Evolutionary conservation across 2,888 invertebrate species (phyloP).

Genomic region (Isotomurus palustris): DNA sequence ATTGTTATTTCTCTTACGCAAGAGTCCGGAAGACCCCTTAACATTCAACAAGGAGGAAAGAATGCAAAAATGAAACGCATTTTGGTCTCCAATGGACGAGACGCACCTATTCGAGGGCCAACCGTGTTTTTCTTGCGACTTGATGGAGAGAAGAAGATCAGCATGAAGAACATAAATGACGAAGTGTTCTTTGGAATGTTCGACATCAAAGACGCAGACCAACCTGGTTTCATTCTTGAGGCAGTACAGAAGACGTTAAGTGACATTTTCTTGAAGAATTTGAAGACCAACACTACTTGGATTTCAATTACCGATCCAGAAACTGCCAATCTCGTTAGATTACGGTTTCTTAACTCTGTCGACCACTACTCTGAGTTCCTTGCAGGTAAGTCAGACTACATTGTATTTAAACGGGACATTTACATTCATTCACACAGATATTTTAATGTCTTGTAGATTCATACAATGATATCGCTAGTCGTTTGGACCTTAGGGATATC

Average conservation of each 20-base stretch:
- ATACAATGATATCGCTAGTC: constrained; percentile 37
- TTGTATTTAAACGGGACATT: neutral
- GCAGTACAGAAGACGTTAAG: constrained; percentile 49
- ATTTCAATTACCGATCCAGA: constrained; percentile 55
- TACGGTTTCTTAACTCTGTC: constrained; percentile 59
- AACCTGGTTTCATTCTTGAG: constrained; percentile 48
- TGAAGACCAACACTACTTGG: constrained; percentile 56
- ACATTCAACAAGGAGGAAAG: too few relatives aligned
- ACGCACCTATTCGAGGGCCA: constrained; percentile 58
- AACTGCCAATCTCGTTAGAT: constrained; percentile 53
- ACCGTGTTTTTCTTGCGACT: constrained; percentile 68
- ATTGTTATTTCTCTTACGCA: neutral
- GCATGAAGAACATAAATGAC: constrained; percentile 63
- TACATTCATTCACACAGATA: neutral
- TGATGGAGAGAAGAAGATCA: constrained; percentile 58
- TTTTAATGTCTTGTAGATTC: constrained; percentile 26
- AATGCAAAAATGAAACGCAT: too few relatives aligned
- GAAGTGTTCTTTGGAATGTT: constrained; percentile 51
- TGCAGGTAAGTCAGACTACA: constrained; percentile 50
- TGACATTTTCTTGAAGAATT: constrained; percentile 51
- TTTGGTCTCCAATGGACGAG: constrained; percentile 60
- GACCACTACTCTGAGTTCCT: constrained; percentile 57
- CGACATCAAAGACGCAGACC: constrained; percentile 48
- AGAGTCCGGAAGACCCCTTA: too few relatives aligned
- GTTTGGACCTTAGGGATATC: constrained; percentile 37